Conservation (phyloP, 2,113 vertebrate genomes). For the Dinomys branickii region DNA sequence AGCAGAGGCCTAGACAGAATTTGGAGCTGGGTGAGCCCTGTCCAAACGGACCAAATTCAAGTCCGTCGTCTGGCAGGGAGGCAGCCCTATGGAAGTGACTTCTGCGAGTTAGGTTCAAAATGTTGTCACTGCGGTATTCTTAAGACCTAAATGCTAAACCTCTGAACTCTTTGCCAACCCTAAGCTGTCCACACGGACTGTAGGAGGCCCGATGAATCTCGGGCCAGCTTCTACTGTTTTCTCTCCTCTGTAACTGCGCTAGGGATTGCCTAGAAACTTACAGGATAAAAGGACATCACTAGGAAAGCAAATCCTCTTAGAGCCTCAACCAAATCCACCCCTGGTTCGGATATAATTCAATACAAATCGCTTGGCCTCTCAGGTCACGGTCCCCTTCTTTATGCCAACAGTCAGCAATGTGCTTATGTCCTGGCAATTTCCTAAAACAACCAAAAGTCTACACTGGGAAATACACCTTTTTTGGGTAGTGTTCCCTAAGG, state of each 20-base stretch:
- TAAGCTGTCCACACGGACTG: not conserved
- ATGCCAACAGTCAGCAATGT: not conserved
- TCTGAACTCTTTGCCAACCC: not conserved
- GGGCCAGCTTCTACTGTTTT: not conserved
- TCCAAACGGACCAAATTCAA: not conserved
- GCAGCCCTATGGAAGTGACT: no score
- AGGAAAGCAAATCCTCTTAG: not conserved
- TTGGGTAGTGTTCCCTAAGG: not conserved
- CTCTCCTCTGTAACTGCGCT: not conserved
- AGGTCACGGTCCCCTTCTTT: not conserved
- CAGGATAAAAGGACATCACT: not conserved
- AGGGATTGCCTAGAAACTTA: not conserved
- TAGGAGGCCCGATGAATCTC: not conserved
- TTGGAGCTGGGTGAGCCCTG: not conserved
- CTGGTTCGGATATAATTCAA: not conserved
- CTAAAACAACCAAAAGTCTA: not conserved
- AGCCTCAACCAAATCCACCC: not conserved
- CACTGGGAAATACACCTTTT: not conserved
- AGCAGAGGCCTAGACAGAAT: not conserved
- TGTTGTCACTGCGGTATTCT: not conserved
- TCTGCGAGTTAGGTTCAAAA: not conserved
- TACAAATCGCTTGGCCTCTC: not conserved
- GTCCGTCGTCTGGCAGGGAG: not conserved
- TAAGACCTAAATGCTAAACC: not conserved
- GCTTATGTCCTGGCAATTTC: not conserved